Evolutionary conservation across 2,797 vertebrate genomes (phyloP).

Genomic region (Garrulus glandarius): DNA sequence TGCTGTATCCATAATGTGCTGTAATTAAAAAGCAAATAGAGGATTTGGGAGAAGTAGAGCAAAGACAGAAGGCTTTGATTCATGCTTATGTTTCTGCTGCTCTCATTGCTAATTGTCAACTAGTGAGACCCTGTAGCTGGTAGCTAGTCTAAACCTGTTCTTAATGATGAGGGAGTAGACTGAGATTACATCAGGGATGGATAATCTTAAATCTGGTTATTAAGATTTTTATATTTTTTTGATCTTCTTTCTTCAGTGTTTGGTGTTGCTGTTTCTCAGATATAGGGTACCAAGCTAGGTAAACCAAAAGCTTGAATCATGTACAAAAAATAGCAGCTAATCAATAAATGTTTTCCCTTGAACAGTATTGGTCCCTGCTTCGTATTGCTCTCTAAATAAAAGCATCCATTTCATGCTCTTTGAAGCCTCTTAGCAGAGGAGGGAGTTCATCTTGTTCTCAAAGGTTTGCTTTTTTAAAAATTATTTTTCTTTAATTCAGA

Average conservation of each 20-base stretch:
- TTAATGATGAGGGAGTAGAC: neutral
- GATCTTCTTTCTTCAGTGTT: neutral
- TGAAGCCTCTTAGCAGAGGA: neutral
- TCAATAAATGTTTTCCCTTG: neutral
- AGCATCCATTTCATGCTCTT: neutral
- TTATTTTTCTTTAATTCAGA: neutral
- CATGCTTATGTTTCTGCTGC: neutral
- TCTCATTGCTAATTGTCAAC: neutral
- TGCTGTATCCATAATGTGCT: neutral
- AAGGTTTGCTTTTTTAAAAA: neutral
- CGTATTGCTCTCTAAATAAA: accelerated
- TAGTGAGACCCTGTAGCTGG: neutral
- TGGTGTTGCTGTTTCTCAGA: neutral
- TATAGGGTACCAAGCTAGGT: neutral
- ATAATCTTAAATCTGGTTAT: neutral
- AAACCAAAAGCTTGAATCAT: neutral
- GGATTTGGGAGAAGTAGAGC: neutral
- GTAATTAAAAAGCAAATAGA: neutral
- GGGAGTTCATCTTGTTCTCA: neutral
- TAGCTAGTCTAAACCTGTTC: neutral
- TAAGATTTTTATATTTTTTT: neutral
- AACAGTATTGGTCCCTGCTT: neutral
- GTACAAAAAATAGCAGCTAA: neutral
- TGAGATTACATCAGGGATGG: neutral
- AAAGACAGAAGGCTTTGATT: neutral